A percentile compares a stretch with the other conserved stretches of the same genome.
These are phyloP conservation scores for Hypsibius dujardini DNA, from an alignment of 1,140 invertebrate species.

Conservation along the genomic window DNA sequence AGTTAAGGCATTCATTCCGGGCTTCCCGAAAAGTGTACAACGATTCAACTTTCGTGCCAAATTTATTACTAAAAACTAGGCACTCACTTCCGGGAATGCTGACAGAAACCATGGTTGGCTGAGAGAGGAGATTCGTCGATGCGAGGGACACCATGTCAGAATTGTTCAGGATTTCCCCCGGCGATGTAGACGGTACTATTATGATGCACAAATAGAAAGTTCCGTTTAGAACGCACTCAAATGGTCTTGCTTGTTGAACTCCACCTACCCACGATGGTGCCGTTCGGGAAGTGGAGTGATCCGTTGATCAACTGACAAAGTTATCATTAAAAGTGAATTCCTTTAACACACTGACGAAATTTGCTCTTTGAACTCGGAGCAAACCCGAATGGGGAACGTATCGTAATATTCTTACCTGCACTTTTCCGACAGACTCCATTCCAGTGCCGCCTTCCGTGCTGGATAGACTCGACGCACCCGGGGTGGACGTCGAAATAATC, in stretches of 20 bases:
- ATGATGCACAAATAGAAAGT: no score
- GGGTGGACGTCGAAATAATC: not conserved
- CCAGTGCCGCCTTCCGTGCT: not conserved
- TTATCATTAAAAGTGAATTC: not conserved
- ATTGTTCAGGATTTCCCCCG: slow-evolving; percentile 8
- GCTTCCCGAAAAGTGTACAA: no score
- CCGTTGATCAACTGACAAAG: slow-evolving; percentile 13
- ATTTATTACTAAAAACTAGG: no score
- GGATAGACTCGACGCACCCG: not conserved
- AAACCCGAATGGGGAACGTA: no score
- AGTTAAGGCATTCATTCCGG: no score
- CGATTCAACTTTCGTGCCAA: no score
- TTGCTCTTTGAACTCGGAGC: not conserved
- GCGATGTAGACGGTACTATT: not conserved
- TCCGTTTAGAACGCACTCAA: no score
- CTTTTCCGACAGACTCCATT: not conserved
- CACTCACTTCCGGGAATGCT: slow-evolving; percentile 15
- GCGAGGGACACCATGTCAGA: not conserved
- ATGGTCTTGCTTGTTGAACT: no score
- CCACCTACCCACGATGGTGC: slow-evolving; percentile 14
- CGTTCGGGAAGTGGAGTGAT: slow-evolving; percentile 11
- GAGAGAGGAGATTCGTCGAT: not conserved
- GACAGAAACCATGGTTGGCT: slow-evolving; percentile 12
- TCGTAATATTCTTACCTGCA: no score
- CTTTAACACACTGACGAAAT: not conserved